These are phyloP conservation scores for Augochlora pura DNA, from an alignment of 1,140 invertebrate genomes.

Conservation along the genomic window DNA sequence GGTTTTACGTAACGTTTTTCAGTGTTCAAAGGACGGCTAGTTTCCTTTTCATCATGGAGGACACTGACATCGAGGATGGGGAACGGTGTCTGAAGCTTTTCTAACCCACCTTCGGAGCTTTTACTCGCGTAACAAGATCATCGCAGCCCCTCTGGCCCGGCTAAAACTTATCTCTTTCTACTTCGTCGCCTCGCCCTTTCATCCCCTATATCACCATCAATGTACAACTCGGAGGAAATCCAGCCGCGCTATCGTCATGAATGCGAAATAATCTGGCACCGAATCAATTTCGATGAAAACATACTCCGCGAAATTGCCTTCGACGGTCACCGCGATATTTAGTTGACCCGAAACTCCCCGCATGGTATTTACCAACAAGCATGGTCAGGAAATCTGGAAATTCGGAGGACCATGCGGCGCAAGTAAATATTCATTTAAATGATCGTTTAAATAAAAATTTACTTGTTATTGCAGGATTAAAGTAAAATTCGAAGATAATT, in stretches of 20 bases:
- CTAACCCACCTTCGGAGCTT: conserved; percentile 24
- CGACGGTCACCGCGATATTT: not conserved
- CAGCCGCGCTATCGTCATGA: conserved; percentile 2
- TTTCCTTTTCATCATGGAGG: conserved; percentile 33
- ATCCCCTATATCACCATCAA: not conserved
- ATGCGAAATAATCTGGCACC: conserved; percentile 26
- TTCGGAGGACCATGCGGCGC: too few species aligned
- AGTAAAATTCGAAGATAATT: too few species aligned
- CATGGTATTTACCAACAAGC: too few species aligned
- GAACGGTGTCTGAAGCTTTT: conserved; percentile 9
- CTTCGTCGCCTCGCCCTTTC: not conserved
- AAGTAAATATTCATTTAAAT: too few species aligned
- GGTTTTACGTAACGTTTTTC: not conserved
- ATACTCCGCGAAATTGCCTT: not conserved
- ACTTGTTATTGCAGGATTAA: too few species aligned
- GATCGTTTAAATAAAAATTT: too few species aligned
- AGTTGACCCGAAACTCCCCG: too few species aligned
- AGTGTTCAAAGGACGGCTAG: not conserved
- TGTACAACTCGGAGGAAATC: not conserved
- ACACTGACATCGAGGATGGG: not conserved
- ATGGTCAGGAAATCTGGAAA: too few species aligned
- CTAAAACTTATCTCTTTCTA: conserved; percentile 39
- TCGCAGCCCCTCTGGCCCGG: not conserved
- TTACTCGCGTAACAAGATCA: conserved; percentile 44
- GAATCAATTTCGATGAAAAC: not conserved